phyloP scores from a whole-genome alignment of 2,888 invertebrate species.

The Mimas tiliae region DNA sequence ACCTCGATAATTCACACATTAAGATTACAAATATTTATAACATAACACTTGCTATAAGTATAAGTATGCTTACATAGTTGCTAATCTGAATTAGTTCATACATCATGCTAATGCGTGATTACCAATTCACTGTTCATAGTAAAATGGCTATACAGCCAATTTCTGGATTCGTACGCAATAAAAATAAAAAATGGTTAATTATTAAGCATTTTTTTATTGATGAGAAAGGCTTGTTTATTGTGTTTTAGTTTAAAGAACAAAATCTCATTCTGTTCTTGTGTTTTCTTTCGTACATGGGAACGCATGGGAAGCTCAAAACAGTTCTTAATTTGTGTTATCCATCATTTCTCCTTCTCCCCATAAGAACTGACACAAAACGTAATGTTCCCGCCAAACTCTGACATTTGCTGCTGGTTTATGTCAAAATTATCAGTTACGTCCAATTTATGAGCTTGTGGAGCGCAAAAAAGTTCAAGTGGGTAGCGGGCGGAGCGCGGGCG shows the following conservation, averaged over 20 bases:
- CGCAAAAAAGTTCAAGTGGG: conserved; percentile 77
- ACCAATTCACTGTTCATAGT: neutral
- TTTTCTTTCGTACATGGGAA: neutral
- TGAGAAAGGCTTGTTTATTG: neutral
- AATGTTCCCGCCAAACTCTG: conserved; percentile 62
- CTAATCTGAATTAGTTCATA: neutral
- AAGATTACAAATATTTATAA: conserved; percentile 38
- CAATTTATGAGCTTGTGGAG: conserved; percentile 72
- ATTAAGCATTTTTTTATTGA: neutral
- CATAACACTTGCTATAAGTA: conserved; percentile 34
- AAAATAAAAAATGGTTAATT: neutral
- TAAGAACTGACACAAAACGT: conserved; percentile 75
- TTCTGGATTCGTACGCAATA: too few relatives aligned
- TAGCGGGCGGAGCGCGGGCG: conserved; percentile 52
- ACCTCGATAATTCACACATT: conserved; percentile 57
- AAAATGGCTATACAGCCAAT: too few relatives aligned
- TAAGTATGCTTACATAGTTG: neutral
- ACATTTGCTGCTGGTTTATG: conserved; percentile 80
- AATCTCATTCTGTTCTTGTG: neutral
- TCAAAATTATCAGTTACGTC: conserved; percentile 78
- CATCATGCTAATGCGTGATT: neutral
- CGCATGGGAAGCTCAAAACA: neutral
- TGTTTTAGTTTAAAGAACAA: neutral
- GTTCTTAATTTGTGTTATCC: conserved; percentile 49
- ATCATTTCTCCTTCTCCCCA: too few relatives aligned